These are phyloP conservation scores for Pycnomerus fuliginosus DNA, from an alignment of 2,888 invertebrate species.

Conservation along the genomic window DNA sequence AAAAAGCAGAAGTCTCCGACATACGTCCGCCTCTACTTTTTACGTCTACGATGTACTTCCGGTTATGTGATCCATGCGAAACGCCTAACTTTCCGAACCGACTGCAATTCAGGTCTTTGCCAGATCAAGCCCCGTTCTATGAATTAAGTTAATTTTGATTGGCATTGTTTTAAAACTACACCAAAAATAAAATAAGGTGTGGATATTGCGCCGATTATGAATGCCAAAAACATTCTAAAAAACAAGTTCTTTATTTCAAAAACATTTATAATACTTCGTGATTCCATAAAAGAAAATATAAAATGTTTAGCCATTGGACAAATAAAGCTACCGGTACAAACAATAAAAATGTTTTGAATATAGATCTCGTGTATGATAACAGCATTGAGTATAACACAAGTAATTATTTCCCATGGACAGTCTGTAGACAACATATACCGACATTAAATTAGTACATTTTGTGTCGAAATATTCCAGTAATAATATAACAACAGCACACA, in stretches of 20 bases:
- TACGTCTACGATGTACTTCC: no score
- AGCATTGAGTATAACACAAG: slow-evolving; percentile 45
- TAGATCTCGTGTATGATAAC: slow-evolving; percentile 25
- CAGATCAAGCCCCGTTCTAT: no score
- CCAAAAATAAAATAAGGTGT: no score
- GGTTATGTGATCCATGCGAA: no score
- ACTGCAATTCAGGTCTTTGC: no score
- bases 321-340: slow-evolving; percentile 44
- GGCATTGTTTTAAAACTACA: no score
- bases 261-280: slow-evolving; percentile 53
- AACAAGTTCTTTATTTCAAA: slow-evolving; percentile 54
- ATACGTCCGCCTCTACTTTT: no score
- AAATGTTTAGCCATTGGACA: slow-evolving; percentile 43
- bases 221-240: no score
- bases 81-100: no score
- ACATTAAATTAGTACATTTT: slow-evolving; percentile 50
- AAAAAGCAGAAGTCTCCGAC: no score
- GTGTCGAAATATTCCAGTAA: slow-evolving; percentile 36
- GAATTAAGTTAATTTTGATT: no score
- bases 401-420: slow-evolving; percentile 41
- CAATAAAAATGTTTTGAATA: slow-evolving; percentile 39
- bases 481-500: slow-evolving; percentile 45
- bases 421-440: slow-evolving; percentile 49
- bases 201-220: no score
- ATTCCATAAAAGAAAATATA: slow-evolving; percentile 40